Evolutionary conservation across 2,113 vertebrate species (phyloP).

Genomic region (Python bivittatus): DNA sequence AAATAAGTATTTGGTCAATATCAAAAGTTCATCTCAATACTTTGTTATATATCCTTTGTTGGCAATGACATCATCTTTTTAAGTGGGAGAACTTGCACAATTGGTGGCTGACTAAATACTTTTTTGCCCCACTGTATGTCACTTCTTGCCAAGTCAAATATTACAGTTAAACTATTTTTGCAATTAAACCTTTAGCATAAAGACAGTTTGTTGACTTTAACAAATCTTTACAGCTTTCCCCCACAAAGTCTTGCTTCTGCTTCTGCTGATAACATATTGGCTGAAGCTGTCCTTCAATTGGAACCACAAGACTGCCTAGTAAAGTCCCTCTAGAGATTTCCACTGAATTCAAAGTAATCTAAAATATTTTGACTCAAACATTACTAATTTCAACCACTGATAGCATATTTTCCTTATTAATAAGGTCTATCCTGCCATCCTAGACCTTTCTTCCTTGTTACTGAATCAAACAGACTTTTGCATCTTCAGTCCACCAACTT

Average conservation of each 20-base stretch:
- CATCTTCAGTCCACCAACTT: slow-evolving; percentile 10
- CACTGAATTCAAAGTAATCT: slow-evolving; percentile 12
- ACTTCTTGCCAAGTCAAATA: slow-evolving; percentile 57
- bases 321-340: slow-evolving; percentile 23
- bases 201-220: slow-evolving; percentile 28
- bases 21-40: too few relatives aligned
- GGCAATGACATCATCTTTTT: too few relatives aligned
- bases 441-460: not conserved
- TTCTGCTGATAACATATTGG: slow-evolving; percentile 50
- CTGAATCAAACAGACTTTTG: not conserved
- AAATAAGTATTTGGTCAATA: too few relatives aligned
- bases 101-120: too few relatives aligned
- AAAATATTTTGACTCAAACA: slow-evolving; percentile 15
- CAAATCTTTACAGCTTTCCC: slow-evolving; percentile 44
- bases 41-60: too few relatives aligned
- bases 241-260: slow-evolving; percentile 49
- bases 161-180: slow-evolving; percentile 34
- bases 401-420: not conserved
- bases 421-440: not conserved
- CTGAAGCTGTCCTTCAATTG: slow-evolving; percentile 44
- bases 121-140: too few relatives aligned
- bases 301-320: not conserved
- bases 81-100: too few relatives aligned
- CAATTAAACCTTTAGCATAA: slow-evolving; percentile 62
- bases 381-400: not conserved